A percentile compares a stretch with the other conserved stretches of the same genome.
phyloP scores from a whole-genome alignment of 92 coral and sea anemone species.

The Actinostola sp. region DNA sequence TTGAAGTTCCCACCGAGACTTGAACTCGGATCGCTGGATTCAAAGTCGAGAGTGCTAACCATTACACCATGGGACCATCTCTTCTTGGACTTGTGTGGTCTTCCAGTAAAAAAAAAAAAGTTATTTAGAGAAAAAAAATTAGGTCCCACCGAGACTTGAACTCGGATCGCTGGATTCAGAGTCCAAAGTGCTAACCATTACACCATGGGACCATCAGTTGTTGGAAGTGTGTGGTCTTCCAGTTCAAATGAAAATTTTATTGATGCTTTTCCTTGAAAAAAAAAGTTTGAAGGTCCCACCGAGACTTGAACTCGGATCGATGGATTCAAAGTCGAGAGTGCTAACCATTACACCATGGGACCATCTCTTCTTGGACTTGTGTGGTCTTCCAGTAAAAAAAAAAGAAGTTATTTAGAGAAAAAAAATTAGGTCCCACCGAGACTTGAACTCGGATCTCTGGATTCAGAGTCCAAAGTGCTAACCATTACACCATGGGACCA shows the following conservation, averaged over 20 bases:
- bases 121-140: too few species aligned
- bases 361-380: too few species aligned
- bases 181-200: conserved; percentile 98
- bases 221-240: too few species aligned
- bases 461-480: conserved; percentile 95
- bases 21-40: conserved; percentile 99
- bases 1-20: conserved; percentile 99
- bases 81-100: too few species aligned
- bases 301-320: conserved; percentile 97
- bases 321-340: conserved; percentile 91
- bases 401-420: too few species aligned
- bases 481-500: conserved; percentile 93
- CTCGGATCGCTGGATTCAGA: conserved; percentile 94
- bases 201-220: conserved; percentile 78
- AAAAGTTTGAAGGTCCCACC: conserved; percentile 70
- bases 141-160: conserved; percentile 75
- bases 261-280: too few species aligned
- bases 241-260: too few species aligned
- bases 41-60: conserved; percentile 99
- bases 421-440: conserved; percentile 62
- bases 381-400: too few species aligned
- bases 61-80: conserved; percentile 99
- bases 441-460: conserved; percentile 96
- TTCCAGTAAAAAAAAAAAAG: too few species aligned
- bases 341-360: too few species aligned